These are phyloP conservation scores for Acheta domesticus DNA, from an alignment of 2,888 invertebrate species.

Conservation along the genomic window DNA sequence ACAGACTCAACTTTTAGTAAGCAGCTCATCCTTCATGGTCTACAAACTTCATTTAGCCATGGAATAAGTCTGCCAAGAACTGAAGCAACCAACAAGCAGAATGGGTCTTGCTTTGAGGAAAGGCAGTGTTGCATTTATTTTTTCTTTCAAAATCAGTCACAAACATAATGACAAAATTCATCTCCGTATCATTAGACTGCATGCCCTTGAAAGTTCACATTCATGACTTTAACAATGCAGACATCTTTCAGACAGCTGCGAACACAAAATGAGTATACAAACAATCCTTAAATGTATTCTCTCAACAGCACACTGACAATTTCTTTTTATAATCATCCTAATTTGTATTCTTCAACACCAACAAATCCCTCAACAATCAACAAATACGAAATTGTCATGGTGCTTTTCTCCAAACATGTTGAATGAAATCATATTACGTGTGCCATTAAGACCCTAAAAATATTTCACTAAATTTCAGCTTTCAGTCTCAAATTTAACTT, in stretches of 20 bases:
- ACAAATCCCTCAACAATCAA: conserved; percentile 1
- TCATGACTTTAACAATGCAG: not conserved
- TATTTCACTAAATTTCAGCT: too few relatives aligned
- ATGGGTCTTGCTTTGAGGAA: conserved; percentile 7
- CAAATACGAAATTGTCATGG: not conserved
- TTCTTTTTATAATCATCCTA: not conserved
- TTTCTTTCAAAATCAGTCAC: not conserved
- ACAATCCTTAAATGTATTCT: not conserved
- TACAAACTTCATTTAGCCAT: not conserved
- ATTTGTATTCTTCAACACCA: not conserved
- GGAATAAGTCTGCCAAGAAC: not conserved
- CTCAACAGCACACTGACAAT: not conserved
- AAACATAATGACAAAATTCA: not conserved
- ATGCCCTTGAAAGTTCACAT: not conserved
- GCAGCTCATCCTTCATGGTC: conserved; percentile 22
- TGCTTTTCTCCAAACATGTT: not conserved
- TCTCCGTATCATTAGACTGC: not conserved
- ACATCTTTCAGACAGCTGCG: not conserved
- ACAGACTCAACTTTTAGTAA: conserved; percentile 12
- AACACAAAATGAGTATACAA: not conserved
- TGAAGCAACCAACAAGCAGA: conserved; percentile 5
- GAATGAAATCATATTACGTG: too few relatives aligned
- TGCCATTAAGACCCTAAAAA: too few relatives aligned
- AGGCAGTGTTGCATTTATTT: conserved; percentile 18
- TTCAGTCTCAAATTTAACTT: too few relatives aligned